A percentile compares a stretch with the other conserved stretches of the same genome.
Evolutionary conservation across 2,113 vertebrate species (phyloP).

Genomic region (Cervus canadensis): DNA sequence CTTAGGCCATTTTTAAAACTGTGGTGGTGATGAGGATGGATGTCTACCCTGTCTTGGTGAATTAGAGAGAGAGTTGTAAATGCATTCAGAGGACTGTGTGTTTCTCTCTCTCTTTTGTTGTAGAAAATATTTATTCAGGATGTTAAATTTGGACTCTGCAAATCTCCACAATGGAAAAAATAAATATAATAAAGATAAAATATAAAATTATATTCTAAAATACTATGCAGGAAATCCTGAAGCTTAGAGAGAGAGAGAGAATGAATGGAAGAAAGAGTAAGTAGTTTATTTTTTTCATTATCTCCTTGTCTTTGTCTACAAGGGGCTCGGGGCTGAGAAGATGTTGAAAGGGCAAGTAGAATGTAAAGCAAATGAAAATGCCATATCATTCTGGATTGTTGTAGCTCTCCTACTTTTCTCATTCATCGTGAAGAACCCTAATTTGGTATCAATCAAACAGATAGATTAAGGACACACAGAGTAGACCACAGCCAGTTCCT

Average conservation of each 20-base stretch:
- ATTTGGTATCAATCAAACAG: no score
- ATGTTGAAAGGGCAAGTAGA: background rate
- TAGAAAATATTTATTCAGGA: background rate
- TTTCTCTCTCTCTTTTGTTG: background rate
- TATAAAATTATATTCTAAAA: background rate
- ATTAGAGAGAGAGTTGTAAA: background rate
- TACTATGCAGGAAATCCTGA: background rate
- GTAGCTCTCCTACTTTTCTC: background rate
- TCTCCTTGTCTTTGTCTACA: background rate
- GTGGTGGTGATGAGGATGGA: background rate
- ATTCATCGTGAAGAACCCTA: background rate
- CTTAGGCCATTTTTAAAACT: background rate
- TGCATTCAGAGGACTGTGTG: background rate
- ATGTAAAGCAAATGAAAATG: background rate
- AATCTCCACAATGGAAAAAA: background rate
- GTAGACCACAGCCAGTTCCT: background rate
- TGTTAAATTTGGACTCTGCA: background rate
- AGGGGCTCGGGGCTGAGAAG: background rate
- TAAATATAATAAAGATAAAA: background rate
- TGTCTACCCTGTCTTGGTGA: background rate
- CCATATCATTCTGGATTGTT: background rate
- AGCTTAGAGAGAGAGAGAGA: background rate
- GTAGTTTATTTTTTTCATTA: background rate
- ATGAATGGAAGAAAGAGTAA: background rate
- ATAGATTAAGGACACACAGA: background rate